Evolutionary conservation across 2,797 vertebrate species (phyloP), one percentile per base, ranked within the genome.

Genomic region (Pelochelys cantorii): DNA sequence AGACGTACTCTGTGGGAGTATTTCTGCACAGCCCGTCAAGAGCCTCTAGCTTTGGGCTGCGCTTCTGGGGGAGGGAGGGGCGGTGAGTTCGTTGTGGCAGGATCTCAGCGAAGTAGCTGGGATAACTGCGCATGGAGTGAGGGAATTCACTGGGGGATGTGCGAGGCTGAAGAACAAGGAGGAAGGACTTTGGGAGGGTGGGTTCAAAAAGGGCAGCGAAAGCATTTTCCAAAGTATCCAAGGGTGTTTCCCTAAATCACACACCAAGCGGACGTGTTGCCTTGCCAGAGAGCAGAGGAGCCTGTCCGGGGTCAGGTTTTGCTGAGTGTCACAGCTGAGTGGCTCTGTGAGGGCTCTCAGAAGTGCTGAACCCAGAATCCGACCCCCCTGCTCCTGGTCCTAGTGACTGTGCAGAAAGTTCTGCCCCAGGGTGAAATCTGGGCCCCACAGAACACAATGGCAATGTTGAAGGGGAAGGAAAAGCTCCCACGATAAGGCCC

Each of bases 361-460:
- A 0, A 54, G 18, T 15, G 81, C 4, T 48, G 2, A 1, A 23
- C 0, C 1, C 81, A 27, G 82, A 37, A 1, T 10, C 1, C 3
- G 0, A 1, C 2, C 2, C 12, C 79, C n/a, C 9, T 77, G 56
- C 81, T 20, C 54, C 0, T 59, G 52, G 79, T 84, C 4, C 77
- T 18, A 53, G 4, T 83, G 7, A 5, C 8, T 4, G 71, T 79
- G n/a, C 71, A 0, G 1, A 52, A 79, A 55, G 13, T 55, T 0
- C 6, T 13, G 42, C 52, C 60, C 88, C 60, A 31, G 84, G 56
- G 77, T 53, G 54, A 34, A 79, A 25, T 31, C 85, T 56, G 7
- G n/a, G 0, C 10, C 87, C 74, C 9, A 0, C 31, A 11, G 34
- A 1, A 0, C 1, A 62, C 42, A 27, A 0, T 22, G 1, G 15